Evolutionary conservation across 2,113 vertebrate species (phyloP).

Genomic region (Hippocampus guttulatus): DNA sequence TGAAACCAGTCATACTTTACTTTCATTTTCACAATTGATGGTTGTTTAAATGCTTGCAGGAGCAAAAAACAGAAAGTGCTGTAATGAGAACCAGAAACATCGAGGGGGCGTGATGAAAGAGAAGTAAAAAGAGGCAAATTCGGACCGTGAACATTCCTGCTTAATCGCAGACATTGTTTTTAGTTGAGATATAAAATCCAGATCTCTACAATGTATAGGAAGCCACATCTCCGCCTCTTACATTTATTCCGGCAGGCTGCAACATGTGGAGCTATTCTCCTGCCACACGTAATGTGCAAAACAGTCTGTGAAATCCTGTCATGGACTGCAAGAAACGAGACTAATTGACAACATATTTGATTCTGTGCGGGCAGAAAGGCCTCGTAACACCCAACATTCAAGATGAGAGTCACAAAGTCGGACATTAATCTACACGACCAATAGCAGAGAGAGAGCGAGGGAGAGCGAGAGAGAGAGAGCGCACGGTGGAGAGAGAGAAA

Average conservation of each 20-base stretch:
- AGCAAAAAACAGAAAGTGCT: slow-evolving; percentile 21
- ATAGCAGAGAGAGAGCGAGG: neutral
- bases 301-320: neutral
- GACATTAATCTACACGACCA: neutral
- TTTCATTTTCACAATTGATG: slow-evolving; percentile 25
- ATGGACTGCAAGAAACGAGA: neutral
- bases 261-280: slow-evolving; percentile 8
- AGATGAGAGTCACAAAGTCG: neutral
- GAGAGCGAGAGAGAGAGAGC: neutral
- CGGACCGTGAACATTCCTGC: slow-evolving; percentile 16
- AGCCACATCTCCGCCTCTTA: neutral
- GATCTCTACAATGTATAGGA: slow-evolving; percentile 38
- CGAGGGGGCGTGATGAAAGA: neutral
- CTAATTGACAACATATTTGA: neutral
- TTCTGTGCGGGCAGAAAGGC: neutral
- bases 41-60: slow-evolving; percentile 30
- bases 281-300: slow-evolving; percentile 1
- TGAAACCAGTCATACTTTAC: neutral
- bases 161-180: slow-evolving; percentile 29
- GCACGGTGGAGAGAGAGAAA: neutral
- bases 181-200: slow-evolving; percentile 39
- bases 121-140: slow-evolving; percentile 4
- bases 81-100: slow-evolving; percentile 51
- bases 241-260: slow-evolving; percentile 3
- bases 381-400: neutral